These are phyloP conservation scores for Gymnoscopelus braueri DNA, from an alignment of 2,797 vertebrate species.

Conservation along the genomic window DNA sequence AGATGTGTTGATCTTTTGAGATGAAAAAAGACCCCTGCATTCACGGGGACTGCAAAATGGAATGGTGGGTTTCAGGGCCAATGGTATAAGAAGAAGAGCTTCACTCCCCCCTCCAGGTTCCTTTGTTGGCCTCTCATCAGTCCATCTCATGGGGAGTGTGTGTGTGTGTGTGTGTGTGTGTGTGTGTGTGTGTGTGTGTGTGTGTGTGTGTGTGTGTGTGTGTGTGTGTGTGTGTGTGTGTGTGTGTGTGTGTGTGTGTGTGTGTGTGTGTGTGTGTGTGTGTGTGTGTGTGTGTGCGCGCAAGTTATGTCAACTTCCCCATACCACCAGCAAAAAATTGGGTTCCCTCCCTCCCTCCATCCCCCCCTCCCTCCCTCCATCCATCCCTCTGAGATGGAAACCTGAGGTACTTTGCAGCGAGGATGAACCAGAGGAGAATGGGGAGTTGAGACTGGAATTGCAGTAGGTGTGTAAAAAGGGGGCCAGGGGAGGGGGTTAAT, in stretches of 20 bases:
- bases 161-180: constrained; percentile 27
- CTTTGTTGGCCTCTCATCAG: constrained; percentile 87
- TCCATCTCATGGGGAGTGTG: constrained; percentile 73
- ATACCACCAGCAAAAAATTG: constrained; percentile 79
- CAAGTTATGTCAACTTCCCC: constrained; percentile 61
- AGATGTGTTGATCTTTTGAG: constrained; percentile 74
- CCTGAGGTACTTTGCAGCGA: constrained; percentile 63
- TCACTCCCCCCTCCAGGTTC: constrained; percentile 74
- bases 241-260: constrained; percentile 43
- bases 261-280: constrained; percentile 30
- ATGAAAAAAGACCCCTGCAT: constrained; percentile 72
- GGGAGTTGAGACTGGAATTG: constrained; percentile 72
- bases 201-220: constrained; percentile 34
- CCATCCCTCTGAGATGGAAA: constrained; percentile 55
- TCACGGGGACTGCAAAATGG: constrained; percentile 63
- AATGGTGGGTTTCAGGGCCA: constrained; percentile 67
- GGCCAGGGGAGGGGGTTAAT: constrained; percentile 72
- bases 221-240: constrained; percentile 46
- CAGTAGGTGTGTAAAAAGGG: constrained; percentile 86
- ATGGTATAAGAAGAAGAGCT: constrained; percentile 74
- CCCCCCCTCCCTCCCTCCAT: constrained; percentile 70
- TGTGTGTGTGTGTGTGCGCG: constrained; percentile 32
- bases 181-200: constrained; percentile 20
- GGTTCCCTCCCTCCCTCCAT: constrained; percentile 80
- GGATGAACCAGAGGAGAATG: constrained; percentile 62